Conservation (phyloP, 2,113 vertebrate genomes). For the Sphaerodactylus townsendi region DNA sequence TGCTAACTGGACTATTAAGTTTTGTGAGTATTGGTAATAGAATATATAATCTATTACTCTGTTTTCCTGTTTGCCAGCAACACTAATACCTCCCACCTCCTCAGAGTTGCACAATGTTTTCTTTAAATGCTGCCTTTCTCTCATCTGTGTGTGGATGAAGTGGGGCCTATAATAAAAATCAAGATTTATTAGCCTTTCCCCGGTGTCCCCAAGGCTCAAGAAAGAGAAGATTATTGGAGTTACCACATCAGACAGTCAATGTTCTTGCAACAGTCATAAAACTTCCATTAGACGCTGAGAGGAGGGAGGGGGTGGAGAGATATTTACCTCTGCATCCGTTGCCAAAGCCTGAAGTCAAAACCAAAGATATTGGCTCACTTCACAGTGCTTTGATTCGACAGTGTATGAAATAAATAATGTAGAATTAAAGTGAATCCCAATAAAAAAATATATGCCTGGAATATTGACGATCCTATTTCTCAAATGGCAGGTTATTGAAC, state of each 20-base stretch:
- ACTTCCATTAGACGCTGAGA: constrained; percentile 56
- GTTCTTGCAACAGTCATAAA: constrained; percentile 60
- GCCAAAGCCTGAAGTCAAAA: constrained; percentile 32
- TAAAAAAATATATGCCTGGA: not conserved
- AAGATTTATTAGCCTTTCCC: constrained; percentile 62
- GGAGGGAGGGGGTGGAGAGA: not conserved
- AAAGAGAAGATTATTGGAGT: constrained; percentile 54
- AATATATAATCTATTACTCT: not conserved
- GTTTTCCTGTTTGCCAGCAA: constrained; percentile 4
- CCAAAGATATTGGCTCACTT: constrained; percentile 30
- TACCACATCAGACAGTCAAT: constrained; percentile 52
- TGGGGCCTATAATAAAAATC: constrained; percentile 56
- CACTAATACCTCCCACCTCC: constrained; percentile 5
- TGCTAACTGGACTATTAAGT: not conserved
- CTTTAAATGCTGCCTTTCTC: constrained; percentile 24
- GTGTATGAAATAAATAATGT: constrained; percentile 33
- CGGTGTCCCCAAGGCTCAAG: constrained; percentile 51
- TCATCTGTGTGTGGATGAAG: constrained; percentile 28
- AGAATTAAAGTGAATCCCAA: constrained; percentile 32
- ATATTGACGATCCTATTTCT: constrained; percentile 27
- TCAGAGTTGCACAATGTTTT: constrained; percentile 28
- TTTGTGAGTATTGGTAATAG: constrained; percentile 7
- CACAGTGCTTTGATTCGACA: constrained; percentile 23
- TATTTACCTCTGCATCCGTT: constrained; percentile 27
- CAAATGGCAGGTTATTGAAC: not conserved